These are phyloP conservation scores for Zaprionus lineosus DNA, from an alignment of 2,888 invertebrate genomes.

Conservation along the genomic window DNA sequence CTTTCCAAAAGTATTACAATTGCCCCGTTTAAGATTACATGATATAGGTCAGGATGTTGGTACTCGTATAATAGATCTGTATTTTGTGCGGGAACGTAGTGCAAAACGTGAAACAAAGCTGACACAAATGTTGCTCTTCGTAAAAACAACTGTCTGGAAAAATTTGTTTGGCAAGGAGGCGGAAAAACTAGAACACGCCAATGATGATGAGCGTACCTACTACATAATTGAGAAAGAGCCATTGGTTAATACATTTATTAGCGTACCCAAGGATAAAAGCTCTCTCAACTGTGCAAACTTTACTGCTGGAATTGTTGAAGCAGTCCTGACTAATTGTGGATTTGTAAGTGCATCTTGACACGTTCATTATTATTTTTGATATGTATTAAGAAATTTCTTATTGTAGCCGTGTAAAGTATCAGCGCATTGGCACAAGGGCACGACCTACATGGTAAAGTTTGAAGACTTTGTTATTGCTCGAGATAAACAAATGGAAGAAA, in stretches of 20 bases:
- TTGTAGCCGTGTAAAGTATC: constrained; percentile 98
- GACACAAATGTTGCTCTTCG: constrained; percentile 95
- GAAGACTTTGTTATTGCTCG: constrained; percentile 95
- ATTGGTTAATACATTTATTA: constrained; percentile 97
- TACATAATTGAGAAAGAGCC: constrained; percentile 99
- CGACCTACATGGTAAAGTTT: constrained; percentile 99
- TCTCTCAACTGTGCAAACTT: constrained; percentile 99
- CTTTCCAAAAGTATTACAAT: neutral
- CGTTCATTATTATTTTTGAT: too few species aligned
- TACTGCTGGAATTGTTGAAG: constrained; percentile 98
- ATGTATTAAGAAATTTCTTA: constrained; percentile 4
- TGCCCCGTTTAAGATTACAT: constrained; percentile 87
- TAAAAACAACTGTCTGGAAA: constrained; percentile 99
- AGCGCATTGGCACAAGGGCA: constrained; percentile 99
- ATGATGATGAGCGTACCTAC: constrained; percentile 98
- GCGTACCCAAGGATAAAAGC: constrained; percentile 98
- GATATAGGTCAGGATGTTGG: constrained; percentile 98
- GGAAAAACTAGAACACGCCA: constrained; percentile 98
- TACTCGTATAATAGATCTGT: constrained; percentile 94
- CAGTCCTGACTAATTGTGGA: constrained; percentile 95
- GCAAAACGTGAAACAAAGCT: constrained; percentile 97
- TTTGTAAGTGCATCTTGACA: constrained; percentile 93
- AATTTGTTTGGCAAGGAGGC: constrained; percentile 98
- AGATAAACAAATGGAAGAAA: constrained; percentile 95
- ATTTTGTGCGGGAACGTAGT: constrained; percentile 96